Conservation (phyloP, 2,888 invertebrate species). For the Drosophila stalkeri region DNA sequence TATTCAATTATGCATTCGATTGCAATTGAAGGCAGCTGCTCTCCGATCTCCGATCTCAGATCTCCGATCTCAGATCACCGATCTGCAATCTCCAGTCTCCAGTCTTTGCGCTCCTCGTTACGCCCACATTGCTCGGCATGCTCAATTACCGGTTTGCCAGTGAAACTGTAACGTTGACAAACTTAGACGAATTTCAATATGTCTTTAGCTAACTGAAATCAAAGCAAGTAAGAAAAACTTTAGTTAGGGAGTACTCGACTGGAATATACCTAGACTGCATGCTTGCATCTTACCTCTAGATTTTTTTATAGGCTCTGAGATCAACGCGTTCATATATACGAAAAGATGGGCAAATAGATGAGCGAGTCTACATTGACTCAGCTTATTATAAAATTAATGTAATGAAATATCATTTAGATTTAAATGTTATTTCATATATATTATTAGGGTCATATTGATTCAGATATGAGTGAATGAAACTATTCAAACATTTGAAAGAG, state of each 20-base stretch:
- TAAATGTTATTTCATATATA: no score
- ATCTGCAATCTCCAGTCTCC: background rate
- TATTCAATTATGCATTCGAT: constrained; percentile 46
- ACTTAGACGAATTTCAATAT: constrained; percentile 55
- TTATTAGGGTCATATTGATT: no score
- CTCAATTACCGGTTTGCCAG: constrained; percentile 54
- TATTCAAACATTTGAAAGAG: no score
- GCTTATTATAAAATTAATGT: no score
- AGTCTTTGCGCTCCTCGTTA: background rate
- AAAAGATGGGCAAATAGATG: no score
- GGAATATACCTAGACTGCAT: background rate
- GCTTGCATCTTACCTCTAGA: no score
- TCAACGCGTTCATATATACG: no score
- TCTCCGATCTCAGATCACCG: background rate
- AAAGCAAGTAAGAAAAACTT: constrained; percentile 35
- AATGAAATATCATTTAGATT: no score
- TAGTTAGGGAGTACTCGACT: background rate
- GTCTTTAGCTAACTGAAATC: constrained; percentile 46
- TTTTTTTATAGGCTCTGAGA: background rate
- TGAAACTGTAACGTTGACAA: constrained; percentile 54
- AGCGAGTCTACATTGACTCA: no score
- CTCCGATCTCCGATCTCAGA: background rate
- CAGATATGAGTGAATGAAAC: no score
- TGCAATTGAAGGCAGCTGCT: constrained; percentile 30
- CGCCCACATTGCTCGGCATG: constrained; percentile 26